A percentile compares a stretch with the other conserved stretches of the same genome.
phyloP scores from a whole-genome alignment of 2,797 vertebrate genomes.

The Cephalopachus bancanus region DNA sequence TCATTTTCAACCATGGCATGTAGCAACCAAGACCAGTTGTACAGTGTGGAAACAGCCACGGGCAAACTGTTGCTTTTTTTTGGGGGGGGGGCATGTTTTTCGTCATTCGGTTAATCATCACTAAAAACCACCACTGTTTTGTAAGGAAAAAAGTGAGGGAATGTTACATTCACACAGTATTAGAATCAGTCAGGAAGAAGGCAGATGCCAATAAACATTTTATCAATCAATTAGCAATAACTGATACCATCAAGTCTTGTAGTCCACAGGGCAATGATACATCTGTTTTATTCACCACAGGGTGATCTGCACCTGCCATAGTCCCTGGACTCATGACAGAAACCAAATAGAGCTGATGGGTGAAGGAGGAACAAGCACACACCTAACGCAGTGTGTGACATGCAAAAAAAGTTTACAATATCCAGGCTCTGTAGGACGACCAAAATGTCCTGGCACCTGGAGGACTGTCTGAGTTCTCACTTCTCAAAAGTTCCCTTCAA shows the following conservation, averaged over 20 bases:
- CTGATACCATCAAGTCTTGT: background rate
- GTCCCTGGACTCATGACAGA: background rate
- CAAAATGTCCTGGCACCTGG: background rate
- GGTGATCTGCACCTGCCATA: background rate
- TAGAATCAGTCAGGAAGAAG: background rate
- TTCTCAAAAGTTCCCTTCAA: background rate
- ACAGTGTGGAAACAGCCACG: background rate
- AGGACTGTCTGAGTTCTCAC: background rate
- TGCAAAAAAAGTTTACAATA: background rate
- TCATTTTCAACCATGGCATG: conserved; percentile 18
- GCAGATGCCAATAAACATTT: background rate
- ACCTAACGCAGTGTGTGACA: background rate
- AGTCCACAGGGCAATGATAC: background rate
- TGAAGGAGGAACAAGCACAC: background rate
- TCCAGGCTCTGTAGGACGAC: background rate
- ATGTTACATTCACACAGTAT: background rate
- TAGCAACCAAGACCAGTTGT: background rate
- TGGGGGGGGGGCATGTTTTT: background rate
- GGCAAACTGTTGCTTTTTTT: background rate
- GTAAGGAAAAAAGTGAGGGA: background rate
- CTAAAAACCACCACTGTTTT: background rate
- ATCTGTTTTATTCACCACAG: background rate
- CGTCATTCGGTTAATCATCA: conserved; percentile 4
- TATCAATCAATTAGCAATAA: background rate
- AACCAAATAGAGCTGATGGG: background rate